Conservation (phyloP, 1,140 invertebrate species). For the Trissolcus basalis region DNA sequence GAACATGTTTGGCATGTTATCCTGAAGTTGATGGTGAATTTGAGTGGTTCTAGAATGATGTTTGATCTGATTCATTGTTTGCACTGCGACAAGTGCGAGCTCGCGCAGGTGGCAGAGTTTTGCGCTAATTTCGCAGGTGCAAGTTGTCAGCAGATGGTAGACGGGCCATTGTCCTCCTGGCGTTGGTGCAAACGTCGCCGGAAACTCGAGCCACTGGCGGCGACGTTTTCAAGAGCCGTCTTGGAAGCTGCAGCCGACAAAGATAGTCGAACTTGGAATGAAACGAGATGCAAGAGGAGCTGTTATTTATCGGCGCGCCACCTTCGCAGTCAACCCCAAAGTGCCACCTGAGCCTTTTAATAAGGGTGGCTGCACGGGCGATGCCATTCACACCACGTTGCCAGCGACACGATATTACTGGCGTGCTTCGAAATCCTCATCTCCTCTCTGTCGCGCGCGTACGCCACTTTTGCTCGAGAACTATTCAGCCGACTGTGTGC, state of each 20-base stretch:
- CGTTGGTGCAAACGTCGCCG: constrained; percentile 34
- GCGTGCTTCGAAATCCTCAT: constrained; percentile 49
- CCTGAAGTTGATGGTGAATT: constrained; percentile 9
- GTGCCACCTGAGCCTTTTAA: constrained; percentile 63
- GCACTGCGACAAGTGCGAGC: background rate
- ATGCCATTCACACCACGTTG: constrained; percentile 50
- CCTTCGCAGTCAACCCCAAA: constrained; percentile 56
- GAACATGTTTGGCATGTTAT: constrained; percentile 2
- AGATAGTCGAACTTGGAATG: constrained; percentile 3
- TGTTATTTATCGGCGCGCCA: constrained; percentile 59
- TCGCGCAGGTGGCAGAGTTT: constrained; percentile 40
- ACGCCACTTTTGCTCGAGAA: constrained; percentile 15
- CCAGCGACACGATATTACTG: constrained; percentile 52
- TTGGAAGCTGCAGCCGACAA: constrained; percentile 9
- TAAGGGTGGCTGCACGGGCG: constrained; percentile 51
- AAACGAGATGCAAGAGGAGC: constrained; percentile 3
- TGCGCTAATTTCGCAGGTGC: constrained; percentile 47
- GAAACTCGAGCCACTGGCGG: constrained; percentile 39
- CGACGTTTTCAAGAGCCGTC: constrained; percentile 52
- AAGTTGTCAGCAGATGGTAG: constrained; percentile 45
- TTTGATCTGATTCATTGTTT: constrained; percentile 41
- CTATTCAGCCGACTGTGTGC: constrained; percentile 2
- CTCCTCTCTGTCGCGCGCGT: constrained; percentile 20
- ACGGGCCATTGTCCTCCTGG: constrained; percentile 54
- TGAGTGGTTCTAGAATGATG: constrained; percentile 26